Evolutionary conservation across 1,140 invertebrate genomes (phyloP), one percentile per base, ranked within the genome.

Genomic region (Coptotermes formosanus): DNA sequence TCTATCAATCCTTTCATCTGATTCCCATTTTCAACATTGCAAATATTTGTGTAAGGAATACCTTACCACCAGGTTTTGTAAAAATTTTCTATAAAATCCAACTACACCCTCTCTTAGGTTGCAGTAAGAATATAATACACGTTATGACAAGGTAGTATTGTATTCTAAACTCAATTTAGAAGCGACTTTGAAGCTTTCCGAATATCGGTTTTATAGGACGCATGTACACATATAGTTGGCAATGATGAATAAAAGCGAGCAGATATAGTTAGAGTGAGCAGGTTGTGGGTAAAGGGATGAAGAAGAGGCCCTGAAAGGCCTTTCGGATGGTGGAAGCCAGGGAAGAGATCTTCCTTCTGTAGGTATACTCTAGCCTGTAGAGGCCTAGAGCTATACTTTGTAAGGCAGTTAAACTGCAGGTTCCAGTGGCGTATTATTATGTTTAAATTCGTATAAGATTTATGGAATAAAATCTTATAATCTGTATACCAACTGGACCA

Each of bases 191-290:
- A n/a, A 75, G 25, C 64, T 6, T 75, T 75, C 25, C 64, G 64
- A 75, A 30, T 25, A 25, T 16, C 25, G 64, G 64, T 30, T 75
- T 75, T 30, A 9, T 14, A 75, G 64, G n/a, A n/a, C n/a, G 64
- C n/a, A n/a, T 75, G 64, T 75, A 75, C 64, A 75, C 64, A 75
- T 16, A 30, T n/a, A 75, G 64, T 75, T 75, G 64, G 25, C 64
- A 75, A 75, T 75, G 64, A 30, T 75, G 64, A 75, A 75, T 30
- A 75, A 30, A 75, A n/a, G 64, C n/a, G 25, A 30, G 25, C n/a
- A 75, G 64, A 75, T 21, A 23, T 59, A 59, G 55, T 59, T 30
- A 75, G 64, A 75, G 64, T 30, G 25, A 75, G 64, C 25, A 14
- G 9, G 64, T 75, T 75, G 25, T n/a, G 64, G 64, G 64, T 30